A percentile compares a stretch with the other conserved stretches of the same genome.
These are phyloP conservation scores for Eolophus roseicapilla DNA, from an alignment of 2,113 vertebrate genomes.

Conservation along the genomic window DNA sequence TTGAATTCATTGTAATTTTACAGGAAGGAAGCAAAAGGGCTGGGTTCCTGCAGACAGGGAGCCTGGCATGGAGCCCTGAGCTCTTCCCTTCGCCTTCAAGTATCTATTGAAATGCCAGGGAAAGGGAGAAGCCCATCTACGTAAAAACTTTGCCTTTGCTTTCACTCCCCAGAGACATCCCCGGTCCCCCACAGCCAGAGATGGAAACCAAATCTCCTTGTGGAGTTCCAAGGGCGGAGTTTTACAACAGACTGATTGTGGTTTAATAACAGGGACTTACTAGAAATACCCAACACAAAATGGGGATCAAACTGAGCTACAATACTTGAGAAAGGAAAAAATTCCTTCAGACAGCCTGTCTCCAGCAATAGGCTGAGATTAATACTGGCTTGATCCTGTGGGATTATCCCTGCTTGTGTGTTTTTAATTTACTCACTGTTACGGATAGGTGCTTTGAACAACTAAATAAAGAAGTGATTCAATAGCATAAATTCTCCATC, in stretches of 20 bases:
- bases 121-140: neutral
- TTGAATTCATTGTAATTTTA: neutral
- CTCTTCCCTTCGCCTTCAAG: neutral
- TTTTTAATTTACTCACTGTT: neutral
- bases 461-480: neutral
- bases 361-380: neutral
- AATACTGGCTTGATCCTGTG: neutral
- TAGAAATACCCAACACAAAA: neutral
- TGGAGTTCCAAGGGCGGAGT: neutral
- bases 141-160: neutral
- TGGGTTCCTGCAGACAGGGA: accelerated
- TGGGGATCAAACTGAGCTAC: neutral
- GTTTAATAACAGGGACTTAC: neutral
- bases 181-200: neutral
- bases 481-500: neutral
- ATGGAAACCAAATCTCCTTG: neutral
- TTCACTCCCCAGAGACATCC: accelerated
- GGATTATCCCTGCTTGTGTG: neutral
- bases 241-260: neutral
- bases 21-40: neutral
- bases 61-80: neutral
- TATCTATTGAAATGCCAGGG: neutral
- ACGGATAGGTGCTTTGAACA: neutral
- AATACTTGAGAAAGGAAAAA: neutral
- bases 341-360: neutral